phyloP scores from a whole-genome alignment of 2,797 vertebrate genomes.

The Karalla daura region DNA sequence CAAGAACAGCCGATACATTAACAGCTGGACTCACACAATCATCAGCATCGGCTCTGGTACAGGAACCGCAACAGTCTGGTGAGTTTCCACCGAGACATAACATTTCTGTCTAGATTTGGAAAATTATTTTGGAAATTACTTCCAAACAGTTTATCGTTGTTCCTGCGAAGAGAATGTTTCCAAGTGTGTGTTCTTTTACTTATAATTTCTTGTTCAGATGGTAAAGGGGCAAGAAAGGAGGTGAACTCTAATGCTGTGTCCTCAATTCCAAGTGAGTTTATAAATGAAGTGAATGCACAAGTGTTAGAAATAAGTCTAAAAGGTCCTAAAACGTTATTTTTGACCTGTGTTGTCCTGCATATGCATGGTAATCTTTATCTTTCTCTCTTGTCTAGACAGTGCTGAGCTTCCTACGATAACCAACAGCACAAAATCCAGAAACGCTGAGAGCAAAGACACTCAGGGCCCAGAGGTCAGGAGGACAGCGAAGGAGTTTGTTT shows the following conservation, averaged over 20 bases:
- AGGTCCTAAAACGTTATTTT: background rate
- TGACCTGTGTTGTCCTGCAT: background rate
- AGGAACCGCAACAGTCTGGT: constrained; percentile 11
- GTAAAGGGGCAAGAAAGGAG: background rate
- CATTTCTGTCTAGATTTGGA: too few species aligned
- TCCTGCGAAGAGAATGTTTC: background rate
- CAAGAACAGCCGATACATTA: background rate
- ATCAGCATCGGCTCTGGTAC: background rate
- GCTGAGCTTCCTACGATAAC: background rate
- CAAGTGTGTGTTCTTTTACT: background rate
- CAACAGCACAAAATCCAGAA: background rate
- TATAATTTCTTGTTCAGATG: constrained; percentile 10
- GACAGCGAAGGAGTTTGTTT: constrained; percentile 47
- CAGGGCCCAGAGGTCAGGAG: background rate
- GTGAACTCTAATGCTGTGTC: background rate
- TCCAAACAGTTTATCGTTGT: too few species aligned
- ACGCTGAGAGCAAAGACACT: background rate
- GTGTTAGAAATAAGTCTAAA: too few species aligned
- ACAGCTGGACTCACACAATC: background rate
- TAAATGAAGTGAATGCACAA: too few species aligned
- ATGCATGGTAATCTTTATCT: background rate
- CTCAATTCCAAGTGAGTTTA: background rate
- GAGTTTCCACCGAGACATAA: background rate
- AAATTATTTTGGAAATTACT: too few species aligned
- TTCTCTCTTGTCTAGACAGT: background rate